phyloP scores from a whole-genome alignment of 1,140 invertebrate genomes.

The Eurytemora carolleeae region DNA sequence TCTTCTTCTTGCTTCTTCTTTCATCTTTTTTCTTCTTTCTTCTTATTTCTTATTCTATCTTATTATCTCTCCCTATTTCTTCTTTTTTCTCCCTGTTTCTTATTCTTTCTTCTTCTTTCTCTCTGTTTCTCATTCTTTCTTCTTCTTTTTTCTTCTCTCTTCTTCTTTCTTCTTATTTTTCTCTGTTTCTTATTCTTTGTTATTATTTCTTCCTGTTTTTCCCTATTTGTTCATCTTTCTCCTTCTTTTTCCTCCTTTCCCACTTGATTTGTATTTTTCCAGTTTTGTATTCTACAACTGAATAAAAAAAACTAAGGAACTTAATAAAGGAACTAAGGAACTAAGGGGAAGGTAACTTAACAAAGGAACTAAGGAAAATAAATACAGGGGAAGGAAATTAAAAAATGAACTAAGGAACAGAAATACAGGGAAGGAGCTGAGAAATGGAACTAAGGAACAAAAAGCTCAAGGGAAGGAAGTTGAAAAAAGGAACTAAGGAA shows the following conservation, averaged over 20 bases:
- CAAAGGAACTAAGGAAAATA: too few relatives aligned
- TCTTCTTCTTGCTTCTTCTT: not conserved
- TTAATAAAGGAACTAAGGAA: too few relatives aligned
- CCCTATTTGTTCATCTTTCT: constrained; percentile 10
- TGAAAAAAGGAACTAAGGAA: too few relatives aligned
- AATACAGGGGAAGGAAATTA: too few relatives aligned
- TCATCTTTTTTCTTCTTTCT: not conserved
- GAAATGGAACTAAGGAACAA: too few relatives aligned
- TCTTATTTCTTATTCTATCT: constrained; percentile 8
- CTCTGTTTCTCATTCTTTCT: not conserved
- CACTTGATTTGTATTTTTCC: too few relatives aligned
- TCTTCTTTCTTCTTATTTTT: constrained; percentile 5
- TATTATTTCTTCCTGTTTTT: constrained; percentile 6
- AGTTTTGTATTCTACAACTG: too few relatives aligned
- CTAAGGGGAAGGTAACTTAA: too few relatives aligned
- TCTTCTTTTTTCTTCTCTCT: not conserved
- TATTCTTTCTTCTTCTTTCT: not conserved
- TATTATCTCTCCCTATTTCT: not conserved
- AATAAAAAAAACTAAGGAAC: too few relatives aligned
- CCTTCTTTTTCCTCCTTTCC: not conserved
- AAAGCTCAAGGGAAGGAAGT: too few relatives aligned
- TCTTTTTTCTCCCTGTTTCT: not conserved
- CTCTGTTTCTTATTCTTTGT: constrained; percentile 8
- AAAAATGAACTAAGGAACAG: too few relatives aligned
- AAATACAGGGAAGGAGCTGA: too few relatives aligned